A percentile compares a stretch with the other conserved stretches of the same genome.
phyloP scores from a whole-genome alignment of 2,888 invertebrate species.

The Lasioglossum morio region DNA sequence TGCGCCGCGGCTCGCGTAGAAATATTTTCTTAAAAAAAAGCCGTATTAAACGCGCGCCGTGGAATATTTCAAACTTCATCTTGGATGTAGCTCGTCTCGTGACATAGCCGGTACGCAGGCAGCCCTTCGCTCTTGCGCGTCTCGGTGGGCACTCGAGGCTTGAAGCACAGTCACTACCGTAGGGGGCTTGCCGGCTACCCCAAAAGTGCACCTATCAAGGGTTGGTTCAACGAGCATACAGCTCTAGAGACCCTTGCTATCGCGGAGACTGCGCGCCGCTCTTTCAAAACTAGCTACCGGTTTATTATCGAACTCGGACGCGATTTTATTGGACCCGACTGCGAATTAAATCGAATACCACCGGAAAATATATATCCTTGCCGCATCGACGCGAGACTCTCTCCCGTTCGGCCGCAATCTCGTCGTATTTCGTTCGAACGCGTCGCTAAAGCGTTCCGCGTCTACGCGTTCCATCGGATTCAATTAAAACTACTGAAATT shows the following conservation, averaged over 20 bases:
- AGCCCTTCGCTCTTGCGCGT: conserved; percentile 72
- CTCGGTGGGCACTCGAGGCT: conserved; percentile 75
- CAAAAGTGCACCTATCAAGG: conserved; percentile 74
- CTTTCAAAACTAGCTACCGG: conserved; percentile 66
- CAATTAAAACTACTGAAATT: conserved; percentile 2
- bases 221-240: conserved; percentile 69
- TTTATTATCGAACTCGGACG: conserved; percentile 59
- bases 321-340: conserved; percentile 41
- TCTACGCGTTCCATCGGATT: background rate
- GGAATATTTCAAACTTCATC: conserved; percentile 71
- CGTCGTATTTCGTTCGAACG: background rate
- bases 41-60: conserved; percentile 47
- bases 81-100: conserved; percentile 63
- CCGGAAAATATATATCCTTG: background rate
- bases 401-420: background rate
- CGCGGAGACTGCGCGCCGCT: conserved; percentile 52
- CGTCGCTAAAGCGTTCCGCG: background rate
- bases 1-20: background rate
- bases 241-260: conserved; percentile 64
- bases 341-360: conserved; percentile 12
- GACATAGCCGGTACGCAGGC: conserved; percentile 56
- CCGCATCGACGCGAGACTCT: conserved; percentile 3
- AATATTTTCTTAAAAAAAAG: conserved; percentile 39
- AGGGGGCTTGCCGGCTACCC: conserved; percentile 71
- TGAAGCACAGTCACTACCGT: conserved; percentile 71